A percentile compares a stretch with the other conserved stretches of the same genome.
phyloP scores from a whole-genome alignment of 1,140 invertebrate species.

The Megalopta genalis region DNA sequence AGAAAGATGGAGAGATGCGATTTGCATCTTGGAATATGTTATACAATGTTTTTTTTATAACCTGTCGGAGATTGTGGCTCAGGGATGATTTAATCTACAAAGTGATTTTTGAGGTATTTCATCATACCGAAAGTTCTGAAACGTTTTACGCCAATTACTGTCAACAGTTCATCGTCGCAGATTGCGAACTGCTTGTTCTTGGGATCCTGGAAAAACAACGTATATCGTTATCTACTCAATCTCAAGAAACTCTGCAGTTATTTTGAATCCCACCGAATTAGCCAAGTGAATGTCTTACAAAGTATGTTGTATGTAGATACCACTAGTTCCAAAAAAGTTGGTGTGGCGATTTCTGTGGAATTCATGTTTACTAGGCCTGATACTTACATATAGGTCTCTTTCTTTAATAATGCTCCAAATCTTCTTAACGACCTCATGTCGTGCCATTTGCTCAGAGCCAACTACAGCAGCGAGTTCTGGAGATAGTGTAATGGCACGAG shows the following conservation, averaged over 20 bases:
- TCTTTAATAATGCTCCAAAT: slow-evolving; percentile 96
- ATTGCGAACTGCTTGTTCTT: slow-evolving; percentile 97
- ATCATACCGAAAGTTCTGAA: slow-evolving; percentile 97
- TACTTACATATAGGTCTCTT: slow-evolving; percentile 89
- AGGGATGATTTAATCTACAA: slow-evolving; percentile 84
- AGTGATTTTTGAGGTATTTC: slow-evolving; percentile 96
- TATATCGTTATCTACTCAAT: slow-evolving; percentile 13
- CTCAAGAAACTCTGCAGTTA: no score
- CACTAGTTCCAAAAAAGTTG: no score
- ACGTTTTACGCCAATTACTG: slow-evolving; percentile 93
- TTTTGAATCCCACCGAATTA: no score
- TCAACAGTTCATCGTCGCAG: slow-evolving; percentile 93
- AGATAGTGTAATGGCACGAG: slow-evolving; percentile 90
- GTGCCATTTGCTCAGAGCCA: slow-evolving; percentile 90
- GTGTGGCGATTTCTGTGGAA: no score
- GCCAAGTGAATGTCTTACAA: no score
- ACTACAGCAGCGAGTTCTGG: slow-evolving; percentile 92
- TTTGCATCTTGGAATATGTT: slow-evolving; percentile 67
- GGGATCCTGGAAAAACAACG: slow-evolving; percentile 84
- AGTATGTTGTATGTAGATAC: no score
- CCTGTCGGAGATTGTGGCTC: slow-evolving; percentile 64
- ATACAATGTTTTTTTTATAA: slow-evolving; percentile 69
- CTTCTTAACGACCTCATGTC: slow-evolving; percentile 95
- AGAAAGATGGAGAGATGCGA: slow-evolving; percentile 66
- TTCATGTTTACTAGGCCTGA: not conserved